These are phyloP conservation scores for Oxygymnocypris stewartii DNA, from an alignment of 2,113 vertebrate species.

Conservation along the genomic window DNA sequence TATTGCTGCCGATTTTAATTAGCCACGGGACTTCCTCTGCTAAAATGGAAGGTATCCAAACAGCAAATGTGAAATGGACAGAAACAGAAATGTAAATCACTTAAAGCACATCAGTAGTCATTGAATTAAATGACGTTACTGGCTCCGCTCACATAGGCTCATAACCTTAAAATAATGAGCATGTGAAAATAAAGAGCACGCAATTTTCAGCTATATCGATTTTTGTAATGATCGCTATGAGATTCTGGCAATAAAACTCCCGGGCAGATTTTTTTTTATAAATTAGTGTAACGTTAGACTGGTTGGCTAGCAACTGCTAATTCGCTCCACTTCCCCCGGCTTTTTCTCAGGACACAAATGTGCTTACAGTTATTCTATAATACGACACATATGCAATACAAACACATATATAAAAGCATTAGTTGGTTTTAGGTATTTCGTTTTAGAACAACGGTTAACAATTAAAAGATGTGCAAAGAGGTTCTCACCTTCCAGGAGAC, in stretches of 20 bases:
- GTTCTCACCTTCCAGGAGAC: slow-evolving; percentile 89
- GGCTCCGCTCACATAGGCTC: neutral
- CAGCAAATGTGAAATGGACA: neutral
- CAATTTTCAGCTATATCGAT: neutral
- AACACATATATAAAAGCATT: neutral
- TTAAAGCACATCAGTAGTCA: neutral
- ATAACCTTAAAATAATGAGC: neutral
- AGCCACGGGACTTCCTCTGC: neutral
- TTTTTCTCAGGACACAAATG: neutral
- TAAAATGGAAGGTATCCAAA: neutral
- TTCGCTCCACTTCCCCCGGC: slow-evolving; percentile 17
- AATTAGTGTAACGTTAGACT: neutral
- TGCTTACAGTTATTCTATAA: neutral
- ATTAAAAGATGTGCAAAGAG: neutral
- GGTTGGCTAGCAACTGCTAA: slow-evolving; percentile 31
- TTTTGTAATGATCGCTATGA: neutral
- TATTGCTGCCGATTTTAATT: slow-evolving; percentile 4
- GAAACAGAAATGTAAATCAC: neutral
- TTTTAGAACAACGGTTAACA: neutral
- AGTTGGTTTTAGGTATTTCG: neutral
- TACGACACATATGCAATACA: neutral
- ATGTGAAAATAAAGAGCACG: neutral
- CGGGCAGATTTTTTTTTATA: neutral
- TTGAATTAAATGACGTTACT: neutral
- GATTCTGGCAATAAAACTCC: neutral